Base-by-base conservation (phyloP, 1,140 invertebrate species). In the Drosophila ogumai region DNA sequence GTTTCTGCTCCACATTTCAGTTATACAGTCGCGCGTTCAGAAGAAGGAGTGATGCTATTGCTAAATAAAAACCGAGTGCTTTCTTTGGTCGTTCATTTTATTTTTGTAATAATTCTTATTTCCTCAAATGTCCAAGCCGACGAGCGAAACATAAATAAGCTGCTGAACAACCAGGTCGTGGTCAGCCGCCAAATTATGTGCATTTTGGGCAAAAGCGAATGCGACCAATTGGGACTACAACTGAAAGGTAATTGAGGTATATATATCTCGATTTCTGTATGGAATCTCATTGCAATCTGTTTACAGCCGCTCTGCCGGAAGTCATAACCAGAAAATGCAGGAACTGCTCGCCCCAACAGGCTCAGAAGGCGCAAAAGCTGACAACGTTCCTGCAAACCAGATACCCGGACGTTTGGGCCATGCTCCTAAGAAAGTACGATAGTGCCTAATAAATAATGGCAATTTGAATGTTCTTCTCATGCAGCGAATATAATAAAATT, bases 351-450 rank as follows among this genome's bases (percentile, higher is more conserved):
- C 80, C 92, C 2, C 90, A 92, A 61, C 93, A 94, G 71, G 77
- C 93, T 6, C 91, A 92, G 36, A 93, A 93, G 90, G 93, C 93
- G 3, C 93, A 93, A 75, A 92, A 93, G 61, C 79, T 94, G 22
- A 93, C 93, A 6, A 13, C 92, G 34, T 94, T 93, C 67, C 91
- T 94, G 32, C 93, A 94, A 85, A 91, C 87, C 5, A 93, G 93
- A 66, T 94, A 94, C 87, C 93, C 93, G 10, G 92, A 93, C 65
- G 93, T 93, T 41, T 94, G 93, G 93, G 93, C 92, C 6, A 93
- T 93, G 77, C 82, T 94, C 36, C 81, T 94, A n/a, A 63, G 93
- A 61, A 94, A 94, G 90, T 94, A 94, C 41, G 79, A 90, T 40
- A 92, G 74, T 49, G 76, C 64, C 56, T 91, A 87, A 50, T 17